These are phyloP conservation scores for Sminthurinus signatus DNA, from an alignment of 1,140 invertebrate species.

Conservation along the genomic window DNA sequence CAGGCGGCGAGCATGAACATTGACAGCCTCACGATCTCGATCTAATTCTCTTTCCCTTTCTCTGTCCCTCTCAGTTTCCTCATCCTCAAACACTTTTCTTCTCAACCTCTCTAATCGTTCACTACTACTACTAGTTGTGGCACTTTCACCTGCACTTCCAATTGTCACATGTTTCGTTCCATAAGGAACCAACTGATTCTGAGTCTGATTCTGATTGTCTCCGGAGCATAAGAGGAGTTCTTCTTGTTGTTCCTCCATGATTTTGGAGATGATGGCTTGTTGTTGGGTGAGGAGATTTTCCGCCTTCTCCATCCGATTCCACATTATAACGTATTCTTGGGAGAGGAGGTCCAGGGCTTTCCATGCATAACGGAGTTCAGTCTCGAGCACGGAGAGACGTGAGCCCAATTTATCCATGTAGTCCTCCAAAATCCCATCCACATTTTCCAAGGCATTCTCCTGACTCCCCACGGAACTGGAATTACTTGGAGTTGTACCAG, in stretches of 20 bases:
- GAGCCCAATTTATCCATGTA: slow-evolving; percentile 84
- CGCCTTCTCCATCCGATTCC: slow-evolving; percentile 84
- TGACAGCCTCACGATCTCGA: not conserved
- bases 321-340: slow-evolving; percentile 89
- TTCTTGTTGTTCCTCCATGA: slow-evolving; percentile 57
- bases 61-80: not conserved
- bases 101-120: no score
- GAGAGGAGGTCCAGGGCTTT: slow-evolving; percentile 79
- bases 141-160: not conserved
- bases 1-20: not conserved
- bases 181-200: slow-evolving; percentile 12
- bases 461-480: slow-evolving; percentile 20
- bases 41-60: not conserved
- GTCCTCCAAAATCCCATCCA: slow-evolving; percentile 57
- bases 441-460: slow-evolving; percentile 34
- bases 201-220: slow-evolving; percentile 43
- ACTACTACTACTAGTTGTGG: not conserved
- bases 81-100: not conserved
- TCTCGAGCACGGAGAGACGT: slow-evolving; percentile 75
- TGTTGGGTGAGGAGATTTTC: slow-evolving; percentile 81
- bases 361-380: slow-evolving; percentile 83
- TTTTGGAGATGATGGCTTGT: slow-evolving; percentile 80
- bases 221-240: slow-evolving; percentile 38
- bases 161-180: not conserved
- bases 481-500: not conserved